phyloP scores from a whole-genome alignment of 1,140 invertebrate species.

The Metaphire vulgaris region DNA sequence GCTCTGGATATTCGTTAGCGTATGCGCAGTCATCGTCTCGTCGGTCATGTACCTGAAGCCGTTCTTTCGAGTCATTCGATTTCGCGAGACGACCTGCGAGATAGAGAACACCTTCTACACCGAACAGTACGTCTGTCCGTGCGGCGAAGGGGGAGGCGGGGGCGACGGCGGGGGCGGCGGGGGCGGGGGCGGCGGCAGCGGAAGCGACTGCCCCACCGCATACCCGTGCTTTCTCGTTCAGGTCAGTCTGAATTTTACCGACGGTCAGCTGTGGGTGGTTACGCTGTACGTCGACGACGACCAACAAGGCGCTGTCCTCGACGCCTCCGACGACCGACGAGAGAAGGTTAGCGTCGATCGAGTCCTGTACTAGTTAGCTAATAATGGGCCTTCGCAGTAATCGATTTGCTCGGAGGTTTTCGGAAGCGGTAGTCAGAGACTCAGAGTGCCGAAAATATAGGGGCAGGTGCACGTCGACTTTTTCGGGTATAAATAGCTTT shows the following conservation, averaged over 20 bases:
- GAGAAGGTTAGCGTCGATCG: conserved; percentile 1
- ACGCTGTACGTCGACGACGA: conserved; percentile 9
- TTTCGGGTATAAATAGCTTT: too few relatives aligned
- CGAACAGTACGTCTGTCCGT: conserved; percentile 8
- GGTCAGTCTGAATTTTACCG: conserved; percentile 8
- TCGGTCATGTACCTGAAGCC: conserved; percentile 13
- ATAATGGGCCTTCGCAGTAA: too few relatives aligned
- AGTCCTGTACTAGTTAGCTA: too few relatives aligned
- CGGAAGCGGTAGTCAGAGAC: too few relatives aligned
- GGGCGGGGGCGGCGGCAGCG: not conserved
- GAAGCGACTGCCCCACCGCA: not conserved
- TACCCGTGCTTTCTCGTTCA: conserved; percentile 16
- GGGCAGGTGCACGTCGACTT: too few relatives aligned
- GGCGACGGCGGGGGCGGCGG: too few relatives aligned
- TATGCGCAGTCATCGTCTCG: not conserved
- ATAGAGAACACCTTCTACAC: conserved; percentile 12
- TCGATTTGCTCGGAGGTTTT: too few relatives aligned
- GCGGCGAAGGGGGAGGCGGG: not conserved
- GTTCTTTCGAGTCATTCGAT: conserved; percentile 1
- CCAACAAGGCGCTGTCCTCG: conserved; percentile 2
- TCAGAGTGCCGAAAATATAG: too few relatives aligned
- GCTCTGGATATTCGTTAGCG: conserved; percentile 8
- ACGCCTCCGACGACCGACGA: not conserved
- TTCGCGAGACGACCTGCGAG: conserved; percentile 4
- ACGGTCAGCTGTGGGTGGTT: not conserved